These are phyloP conservation scores for Cantharis flavilabris DNA, from an alignment of 2,888 invertebrate genomes.

Conservation along the genomic window DNA sequence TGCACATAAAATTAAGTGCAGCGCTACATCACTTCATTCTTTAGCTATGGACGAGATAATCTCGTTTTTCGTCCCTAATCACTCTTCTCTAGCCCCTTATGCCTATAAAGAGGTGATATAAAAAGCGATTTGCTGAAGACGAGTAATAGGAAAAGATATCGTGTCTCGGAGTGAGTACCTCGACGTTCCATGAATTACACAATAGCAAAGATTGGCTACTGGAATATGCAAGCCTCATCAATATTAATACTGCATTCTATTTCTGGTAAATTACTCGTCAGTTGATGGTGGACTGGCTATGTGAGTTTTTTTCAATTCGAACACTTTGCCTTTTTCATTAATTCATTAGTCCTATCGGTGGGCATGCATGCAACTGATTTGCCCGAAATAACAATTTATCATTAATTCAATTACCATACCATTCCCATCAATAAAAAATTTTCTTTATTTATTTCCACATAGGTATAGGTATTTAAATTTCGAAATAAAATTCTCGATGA, in stretches of 20 bases:
- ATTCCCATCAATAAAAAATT: neutral
- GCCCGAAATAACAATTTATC: neutral
- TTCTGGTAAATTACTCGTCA: constrained; percentile 30
- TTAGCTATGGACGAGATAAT: constrained; percentile 32
- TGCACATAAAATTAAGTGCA: constrained; percentile 31
- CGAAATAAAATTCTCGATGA: neutral
- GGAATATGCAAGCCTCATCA: constrained; percentile 53
- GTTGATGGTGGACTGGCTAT: neutral
- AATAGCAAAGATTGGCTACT: constrained; percentile 53
- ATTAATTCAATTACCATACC: neutral
- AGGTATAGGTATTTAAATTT: neutral
- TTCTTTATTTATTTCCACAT: neutral
- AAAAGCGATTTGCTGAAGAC: constrained; percentile 28
- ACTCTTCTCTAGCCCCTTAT: constrained; percentile 27
- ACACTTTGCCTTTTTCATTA: neutral
- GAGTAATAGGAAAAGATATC: constrained; percentile 28
- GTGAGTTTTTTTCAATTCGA: neutral
- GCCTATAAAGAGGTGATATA: constrained; percentile 32
- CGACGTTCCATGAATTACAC: constrained; percentile 49
- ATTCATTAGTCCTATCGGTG: neutral
- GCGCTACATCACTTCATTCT: constrained; percentile 32
- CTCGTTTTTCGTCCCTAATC: constrained; percentile 31
- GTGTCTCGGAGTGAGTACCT: constrained; percentile 21
- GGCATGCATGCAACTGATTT: neutral
- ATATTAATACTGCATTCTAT: constrained; percentile 49